phyloP scores from a whole-genome alignment of 1,140 invertebrate genomes.

The Heliconius himera region DNA sequence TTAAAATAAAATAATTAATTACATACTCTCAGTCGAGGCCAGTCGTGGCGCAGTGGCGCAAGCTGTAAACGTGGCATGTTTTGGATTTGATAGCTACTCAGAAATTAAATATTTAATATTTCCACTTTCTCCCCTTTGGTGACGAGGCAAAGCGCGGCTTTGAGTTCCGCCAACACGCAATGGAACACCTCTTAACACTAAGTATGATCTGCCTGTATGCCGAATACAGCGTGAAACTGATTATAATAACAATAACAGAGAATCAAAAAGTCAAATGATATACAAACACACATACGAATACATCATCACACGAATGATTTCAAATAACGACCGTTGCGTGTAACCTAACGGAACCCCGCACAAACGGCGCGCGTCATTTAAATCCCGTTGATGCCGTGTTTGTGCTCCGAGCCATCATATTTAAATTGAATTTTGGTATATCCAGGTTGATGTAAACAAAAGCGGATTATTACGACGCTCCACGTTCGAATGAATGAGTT shows the following conservation, averaged over 20 bases:
- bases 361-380: constrained; percentile 73
- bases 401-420: constrained; percentile 71
- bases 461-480: constrained; percentile 57
- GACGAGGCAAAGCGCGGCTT: no score
- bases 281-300: constrained; percentile 5
- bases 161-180: no score
- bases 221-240: neutral
- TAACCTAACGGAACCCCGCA: constrained; percentile 40
- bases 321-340: neutral
- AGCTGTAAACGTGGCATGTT: no score
- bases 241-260: neutral
- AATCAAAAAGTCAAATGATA: constrained; percentile 5
- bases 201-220: neutral
- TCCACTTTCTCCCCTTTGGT: no score
- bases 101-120: no score
- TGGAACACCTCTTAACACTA: no score
- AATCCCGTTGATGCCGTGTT: constrained; percentile 76
- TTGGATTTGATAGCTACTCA: no score
- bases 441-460: constrained; percentile 62
- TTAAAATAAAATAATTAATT: no score
- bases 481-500: constrained; percentile 43
- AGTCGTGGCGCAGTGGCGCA: no score
- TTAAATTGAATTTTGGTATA: constrained; percentile 77
- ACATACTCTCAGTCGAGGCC: no score
- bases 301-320: neutral